phyloP scores from a whole-genome alignment of 2,797 vertebrate genomes.

The Phalloptychus januarius region DNA sequence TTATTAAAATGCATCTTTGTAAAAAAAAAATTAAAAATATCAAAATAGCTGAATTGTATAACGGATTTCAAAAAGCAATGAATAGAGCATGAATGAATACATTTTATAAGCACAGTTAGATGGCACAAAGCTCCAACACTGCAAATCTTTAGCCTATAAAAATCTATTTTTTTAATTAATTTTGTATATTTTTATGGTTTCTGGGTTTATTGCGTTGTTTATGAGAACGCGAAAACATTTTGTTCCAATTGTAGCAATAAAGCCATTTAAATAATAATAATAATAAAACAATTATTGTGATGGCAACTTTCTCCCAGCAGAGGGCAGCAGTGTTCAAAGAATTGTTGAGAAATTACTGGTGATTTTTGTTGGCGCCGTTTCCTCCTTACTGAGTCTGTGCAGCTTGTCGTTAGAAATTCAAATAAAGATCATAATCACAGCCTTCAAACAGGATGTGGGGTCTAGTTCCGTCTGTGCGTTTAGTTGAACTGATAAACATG shows the following conservation, averaged over 20 bases:
- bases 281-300: background rate
- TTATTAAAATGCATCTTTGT: no score
- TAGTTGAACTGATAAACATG: background rate
- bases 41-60: background rate
- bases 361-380: background rate
- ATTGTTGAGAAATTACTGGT: background rate
- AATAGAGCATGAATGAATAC: background rate
- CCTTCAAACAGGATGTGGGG: background rate
- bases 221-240: background rate
- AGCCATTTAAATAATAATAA: background rate
- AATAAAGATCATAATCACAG: background rate
- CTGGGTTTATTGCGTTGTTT: background rate
- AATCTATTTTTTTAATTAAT: no score
- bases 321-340: constrained; percentile 39
- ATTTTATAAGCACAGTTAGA: background rate
- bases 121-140: background rate
- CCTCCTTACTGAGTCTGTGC: background rate
- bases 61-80: background rate
- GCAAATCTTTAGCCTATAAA: background rate
- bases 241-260: background rate
- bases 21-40: no score
- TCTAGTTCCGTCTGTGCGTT: background rate
- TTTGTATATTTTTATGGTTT: background rate
- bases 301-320: constrained; percentile 37
- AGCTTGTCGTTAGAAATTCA: background rate